Base-by-base conservation (phyloP, 1,140 invertebrate genomes). In the Nixonia krombeini region DNA sequence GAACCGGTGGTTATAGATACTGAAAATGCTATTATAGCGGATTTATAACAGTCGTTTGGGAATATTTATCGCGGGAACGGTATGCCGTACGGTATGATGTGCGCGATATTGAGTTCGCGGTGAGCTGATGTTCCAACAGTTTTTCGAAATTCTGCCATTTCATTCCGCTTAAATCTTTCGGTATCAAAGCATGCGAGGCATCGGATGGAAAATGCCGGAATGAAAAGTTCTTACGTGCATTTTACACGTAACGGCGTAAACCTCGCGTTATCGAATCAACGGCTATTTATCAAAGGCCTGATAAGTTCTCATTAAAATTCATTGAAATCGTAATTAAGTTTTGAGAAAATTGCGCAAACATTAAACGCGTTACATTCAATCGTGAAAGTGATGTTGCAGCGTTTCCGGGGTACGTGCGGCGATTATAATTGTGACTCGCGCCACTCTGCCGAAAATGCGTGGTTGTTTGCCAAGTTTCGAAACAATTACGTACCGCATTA, bases 11-110 rank as follows among this genome's bases (percentile, higher is more conserved):
- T 35, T 35, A 13, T 35, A 12, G 33, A 35, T 35, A 12, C 10
- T 13, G 33, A 35, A 35, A 35, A 35, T 35, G 10, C 33, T 12
- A 35, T 35, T 35, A 35, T 35, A 13, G 1, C 2, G 33, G 33
- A 35, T 35, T 35, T 35, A 35, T 35, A 6, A 35, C 12, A 10
- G 33, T 13, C 12, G 13, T 13, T 35, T 35, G 12, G 13, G 33
- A 35, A 35, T 35, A 35, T 35, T 35, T 35, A 35, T 35, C 33
- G 33, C 12, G 12, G 9, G 13, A 35, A 35, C 13, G 33, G 9
- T 13, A 12, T 13, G 12, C 1, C 33, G 7, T 31, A 8, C 9
- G n/a, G n/a, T 4, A 31, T 10, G 29, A 31, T 31, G 29, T n/a
- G n/a, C n/a, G n/a, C n/a, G n/a, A n/a, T n/a, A n/a, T n/a, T n/a